A percentile compares a stretch with the other conserved stretches of the same genome.
Evolutionary conservation across 2,888 invertebrate genomes (phyloP).

Genomic region (Netelia fuscicornis): DNA sequence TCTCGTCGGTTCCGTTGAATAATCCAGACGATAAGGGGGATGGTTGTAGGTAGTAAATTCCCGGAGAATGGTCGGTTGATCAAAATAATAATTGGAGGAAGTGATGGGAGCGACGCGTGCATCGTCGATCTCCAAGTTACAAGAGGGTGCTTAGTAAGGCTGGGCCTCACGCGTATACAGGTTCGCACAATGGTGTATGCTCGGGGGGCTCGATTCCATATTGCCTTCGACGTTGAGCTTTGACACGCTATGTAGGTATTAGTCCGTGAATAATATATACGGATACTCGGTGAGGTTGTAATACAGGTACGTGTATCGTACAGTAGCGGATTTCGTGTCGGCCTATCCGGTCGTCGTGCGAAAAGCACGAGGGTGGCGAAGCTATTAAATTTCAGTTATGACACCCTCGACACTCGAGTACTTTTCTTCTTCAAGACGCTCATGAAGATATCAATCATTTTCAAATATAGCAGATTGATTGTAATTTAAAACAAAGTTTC

Average conservation of each 20-base stretch:
- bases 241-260: conserved; percentile 3
- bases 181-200: conserved; percentile 21
- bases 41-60: conserved; percentile 60
- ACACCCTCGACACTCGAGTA: conserved; percentile 5
- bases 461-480: too few species aligned
- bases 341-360: conserved; percentile 45
- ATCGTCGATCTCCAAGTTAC: conserved; percentile 33
- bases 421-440: too few species aligned
- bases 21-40: conserved; percentile 56
- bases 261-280: conserved; percentile 10
- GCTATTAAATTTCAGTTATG: conserved; percentile 62
- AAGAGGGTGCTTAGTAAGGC: conserved; percentile 13
- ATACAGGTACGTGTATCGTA: neutral
- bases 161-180: neutral
- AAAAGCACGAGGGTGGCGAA: conserved; percentile 15
- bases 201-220: conserved; percentile 24
- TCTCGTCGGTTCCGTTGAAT: conserved; percentile 58
- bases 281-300: neutral
- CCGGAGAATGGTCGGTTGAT: conserved; percentile 65
- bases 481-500: too few species aligned
- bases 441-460: too few species aligned
- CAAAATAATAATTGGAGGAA: conserved; percentile 70
- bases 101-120: conserved; percentile 17
- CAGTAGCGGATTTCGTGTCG: neutral
- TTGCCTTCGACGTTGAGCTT: conserved; percentile 12